Conservation (phyloP, 2,113 vertebrate genomes). For the Mola mola region DNA sequence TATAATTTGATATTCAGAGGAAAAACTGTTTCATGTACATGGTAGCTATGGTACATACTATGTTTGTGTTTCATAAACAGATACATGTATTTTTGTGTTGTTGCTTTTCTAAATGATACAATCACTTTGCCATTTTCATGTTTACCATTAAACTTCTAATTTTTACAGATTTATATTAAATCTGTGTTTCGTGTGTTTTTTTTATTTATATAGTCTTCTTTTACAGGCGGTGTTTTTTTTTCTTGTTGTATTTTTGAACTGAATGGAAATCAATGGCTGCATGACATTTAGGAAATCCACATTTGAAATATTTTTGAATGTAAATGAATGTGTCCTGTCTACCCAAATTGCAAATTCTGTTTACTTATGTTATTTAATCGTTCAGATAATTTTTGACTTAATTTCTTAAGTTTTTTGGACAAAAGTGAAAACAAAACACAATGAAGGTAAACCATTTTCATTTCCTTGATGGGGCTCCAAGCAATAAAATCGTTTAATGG, state of each 20-base stretch:
- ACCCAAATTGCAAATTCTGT: no score
- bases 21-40: constrained; percentile 50
- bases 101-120: constrained; percentile 74
- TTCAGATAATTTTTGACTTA: no score
- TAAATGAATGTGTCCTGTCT: no score
- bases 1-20: constrained; percentile 54
- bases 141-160: constrained; percentile 77
- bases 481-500: no score
- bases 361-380: no score
- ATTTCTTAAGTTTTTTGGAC: no score
- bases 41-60: constrained; percentile 59
- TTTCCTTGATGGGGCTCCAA: no score
- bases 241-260: no score
- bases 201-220: background rate
- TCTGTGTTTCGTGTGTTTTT: constrained; percentile 29
- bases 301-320: no score
- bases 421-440: no score
- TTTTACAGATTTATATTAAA: constrained; percentile 82
- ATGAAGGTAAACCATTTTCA: no score
- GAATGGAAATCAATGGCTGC: background rate
- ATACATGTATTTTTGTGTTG: constrained; percentile 74
- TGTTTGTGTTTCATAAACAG: constrained; percentile 40
- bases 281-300: background rate
- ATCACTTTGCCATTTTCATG: constrained; percentile 72
- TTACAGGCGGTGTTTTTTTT: background rate